These are phyloP conservation scores for Carduelis carduelis DNA, from an alignment of 2,797 vertebrate genomes.

Conservation along the genomic window DNA sequence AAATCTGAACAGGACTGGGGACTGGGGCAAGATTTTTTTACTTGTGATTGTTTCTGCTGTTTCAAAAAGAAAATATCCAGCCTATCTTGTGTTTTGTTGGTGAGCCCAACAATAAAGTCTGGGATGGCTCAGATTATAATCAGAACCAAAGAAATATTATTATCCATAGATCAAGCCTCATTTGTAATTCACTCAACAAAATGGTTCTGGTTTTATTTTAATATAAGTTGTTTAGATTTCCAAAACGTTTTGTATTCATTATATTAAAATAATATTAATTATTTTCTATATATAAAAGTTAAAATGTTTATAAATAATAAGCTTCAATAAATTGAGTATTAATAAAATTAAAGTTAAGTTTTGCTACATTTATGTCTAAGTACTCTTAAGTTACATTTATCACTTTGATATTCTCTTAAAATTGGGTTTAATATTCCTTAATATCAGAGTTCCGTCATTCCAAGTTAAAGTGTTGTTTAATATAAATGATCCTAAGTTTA, in stretches of 20 bases:
- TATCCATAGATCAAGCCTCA: background rate
- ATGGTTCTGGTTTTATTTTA: background rate
- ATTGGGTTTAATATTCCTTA: background rate
- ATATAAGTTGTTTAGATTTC: background rate
- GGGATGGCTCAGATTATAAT: background rate
- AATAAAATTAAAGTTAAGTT: background rate
- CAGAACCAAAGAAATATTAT: background rate
- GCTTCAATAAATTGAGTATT: background rate
- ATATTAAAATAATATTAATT: background rate
- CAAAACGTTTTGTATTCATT: background rate
- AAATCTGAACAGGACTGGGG: background rate
- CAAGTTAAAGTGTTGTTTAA: background rate
- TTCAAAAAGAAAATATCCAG: background rate
- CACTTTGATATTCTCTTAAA: background rate
- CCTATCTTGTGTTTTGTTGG: background rate
- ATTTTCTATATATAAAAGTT: background rate
- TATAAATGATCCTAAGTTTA: background rate
- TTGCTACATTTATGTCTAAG: background rate
- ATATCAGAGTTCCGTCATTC: background rate
- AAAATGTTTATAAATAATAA: background rate
- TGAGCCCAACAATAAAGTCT: background rate
- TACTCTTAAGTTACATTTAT: background rate
- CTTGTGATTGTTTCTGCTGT: background rate
- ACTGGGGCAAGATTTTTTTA: background rate
- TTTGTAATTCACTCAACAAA: background rate